Evolutionary conservation across 2,888 invertebrate species (phyloP).

Genomic region (Phortica magna): DNA sequence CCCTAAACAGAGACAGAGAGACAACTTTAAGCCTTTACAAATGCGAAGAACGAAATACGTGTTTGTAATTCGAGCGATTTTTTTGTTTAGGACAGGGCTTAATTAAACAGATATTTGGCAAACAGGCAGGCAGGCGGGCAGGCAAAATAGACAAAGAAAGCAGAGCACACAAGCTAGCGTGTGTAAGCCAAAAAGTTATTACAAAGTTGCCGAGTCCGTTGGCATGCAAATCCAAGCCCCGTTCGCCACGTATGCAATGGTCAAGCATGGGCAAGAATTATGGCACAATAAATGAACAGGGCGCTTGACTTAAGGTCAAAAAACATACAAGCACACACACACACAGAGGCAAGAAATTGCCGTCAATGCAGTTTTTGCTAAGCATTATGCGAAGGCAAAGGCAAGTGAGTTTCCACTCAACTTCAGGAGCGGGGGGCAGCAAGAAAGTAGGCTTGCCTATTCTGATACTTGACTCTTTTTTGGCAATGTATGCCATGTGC

Average conservation of each 20-base stretch:
- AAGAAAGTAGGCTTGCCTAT: background rate
- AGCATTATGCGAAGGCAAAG: background rate
- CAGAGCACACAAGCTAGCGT: background rate
- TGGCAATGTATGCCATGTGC: background rate
- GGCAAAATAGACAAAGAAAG: constrained; percentile 1
- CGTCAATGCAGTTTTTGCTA: constrained; percentile 20
- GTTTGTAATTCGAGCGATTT: background rate
- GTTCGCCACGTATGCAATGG: constrained; percentile 7
- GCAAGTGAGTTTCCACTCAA: no score
- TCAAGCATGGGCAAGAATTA: constrained; percentile 23
- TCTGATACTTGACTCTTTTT: background rate
- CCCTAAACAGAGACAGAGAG: rapidly evolving
- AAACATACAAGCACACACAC: background rate
- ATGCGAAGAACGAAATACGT: background rate
- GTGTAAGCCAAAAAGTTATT: constrained; percentile 15
- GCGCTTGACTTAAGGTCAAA: constrained; percentile 1
- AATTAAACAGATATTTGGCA: constrained; percentile 45
- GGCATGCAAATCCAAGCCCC: background rate
- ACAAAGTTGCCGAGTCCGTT: constrained; percentile 13
- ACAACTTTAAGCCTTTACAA: no score
- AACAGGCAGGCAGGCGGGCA: constrained; percentile 28
- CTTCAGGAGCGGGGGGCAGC: background rate
- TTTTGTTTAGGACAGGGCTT: constrained; percentile 5
- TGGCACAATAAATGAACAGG: background rate
- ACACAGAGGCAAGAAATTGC: constrained; percentile 7